phyloP scores from a whole-genome alignment of 2,113 vertebrate genomes.

The Grammomys dolichurus region DNA sequence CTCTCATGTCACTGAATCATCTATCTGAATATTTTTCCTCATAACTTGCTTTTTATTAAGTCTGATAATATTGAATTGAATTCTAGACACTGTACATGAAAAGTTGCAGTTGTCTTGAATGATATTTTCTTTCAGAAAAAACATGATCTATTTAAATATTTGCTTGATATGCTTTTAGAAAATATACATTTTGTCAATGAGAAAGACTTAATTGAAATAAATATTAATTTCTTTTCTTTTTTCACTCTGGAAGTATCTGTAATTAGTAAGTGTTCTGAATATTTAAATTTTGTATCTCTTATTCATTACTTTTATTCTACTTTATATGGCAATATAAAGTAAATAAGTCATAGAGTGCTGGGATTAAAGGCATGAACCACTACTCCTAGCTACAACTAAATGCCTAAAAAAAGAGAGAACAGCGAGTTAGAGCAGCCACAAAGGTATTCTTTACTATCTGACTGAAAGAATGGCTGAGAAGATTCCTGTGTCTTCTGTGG shows the following conservation, averaged over 20 bases:
- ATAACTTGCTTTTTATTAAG: neutral
- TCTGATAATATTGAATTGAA: neutral
- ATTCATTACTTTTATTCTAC: neutral
- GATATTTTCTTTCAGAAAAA: neutral
- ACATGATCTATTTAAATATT: neutral
- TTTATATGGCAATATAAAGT: neutral
- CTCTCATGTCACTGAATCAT: neutral
- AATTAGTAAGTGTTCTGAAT: neutral
- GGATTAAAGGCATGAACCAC: too few relatives aligned
- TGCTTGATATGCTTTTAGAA: neutral
- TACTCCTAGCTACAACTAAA: neutral
- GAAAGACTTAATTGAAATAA: neutral
- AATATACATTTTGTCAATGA: neutral
- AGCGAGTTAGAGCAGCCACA: neutral
- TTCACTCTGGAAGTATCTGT: neutral
- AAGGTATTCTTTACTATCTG: slow-evolving; percentile 25
- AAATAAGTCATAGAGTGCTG: neutral
- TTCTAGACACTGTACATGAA: neutral
- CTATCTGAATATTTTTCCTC: neutral
- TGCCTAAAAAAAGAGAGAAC: neutral
- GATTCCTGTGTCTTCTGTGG: neutral
- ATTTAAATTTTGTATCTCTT: neutral
- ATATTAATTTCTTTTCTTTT: neutral
- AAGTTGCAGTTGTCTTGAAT: neutral
- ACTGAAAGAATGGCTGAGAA: slow-evolving; percentile 4